Evolutionary conservation across 2,888 invertebrate genomes (phyloP).

Genomic region (Tipula helvola): DNA sequence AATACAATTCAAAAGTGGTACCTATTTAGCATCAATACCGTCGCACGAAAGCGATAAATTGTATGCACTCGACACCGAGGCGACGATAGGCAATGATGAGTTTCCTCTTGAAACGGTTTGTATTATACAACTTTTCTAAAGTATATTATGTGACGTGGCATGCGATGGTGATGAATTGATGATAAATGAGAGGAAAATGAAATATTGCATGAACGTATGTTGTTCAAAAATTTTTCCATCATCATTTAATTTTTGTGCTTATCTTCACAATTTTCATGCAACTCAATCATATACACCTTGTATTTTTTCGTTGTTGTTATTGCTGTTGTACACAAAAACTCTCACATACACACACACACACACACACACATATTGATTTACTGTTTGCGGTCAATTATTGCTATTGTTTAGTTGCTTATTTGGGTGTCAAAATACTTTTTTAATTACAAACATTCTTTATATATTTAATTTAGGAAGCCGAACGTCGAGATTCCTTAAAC

Average conservation of each 20-base stretch:
- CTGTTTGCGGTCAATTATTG: not conserved
- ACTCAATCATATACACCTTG: not conserved
- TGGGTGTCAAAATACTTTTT: not conserved
- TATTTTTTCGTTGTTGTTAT: not conserved
- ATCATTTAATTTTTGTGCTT: not conserved
- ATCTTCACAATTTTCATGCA: not conserved
- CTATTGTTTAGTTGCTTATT: not conserved
- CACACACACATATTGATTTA: slow-evolving; percentile 4
- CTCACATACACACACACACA: no score
- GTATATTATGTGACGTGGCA: not conserved
- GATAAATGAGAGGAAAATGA: not conserved
- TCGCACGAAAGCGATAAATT: slow-evolving; percentile 10
- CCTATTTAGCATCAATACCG: slow-evolving; percentile 14
- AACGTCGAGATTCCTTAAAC: slow-evolving; percentile 40
- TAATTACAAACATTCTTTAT: not conserved
- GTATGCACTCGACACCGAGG: not conserved
- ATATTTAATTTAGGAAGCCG: slow-evolving; percentile 13
- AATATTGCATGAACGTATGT: not conserved
- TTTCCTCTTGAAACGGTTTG: not conserved
- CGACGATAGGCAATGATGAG: not conserved
- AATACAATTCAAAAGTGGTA: slow-evolving; percentile 12
- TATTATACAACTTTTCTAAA: not conserved
- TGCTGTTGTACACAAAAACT: no score
- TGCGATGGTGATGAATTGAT: not conserved
- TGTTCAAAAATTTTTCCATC: not conserved